These are phyloP conservation scores for Mnemiopsis leidyi DNA, from an alignment of 37 sponge, comb jelly and placozoan genomes.

Conservation along the genomic window DNA sequence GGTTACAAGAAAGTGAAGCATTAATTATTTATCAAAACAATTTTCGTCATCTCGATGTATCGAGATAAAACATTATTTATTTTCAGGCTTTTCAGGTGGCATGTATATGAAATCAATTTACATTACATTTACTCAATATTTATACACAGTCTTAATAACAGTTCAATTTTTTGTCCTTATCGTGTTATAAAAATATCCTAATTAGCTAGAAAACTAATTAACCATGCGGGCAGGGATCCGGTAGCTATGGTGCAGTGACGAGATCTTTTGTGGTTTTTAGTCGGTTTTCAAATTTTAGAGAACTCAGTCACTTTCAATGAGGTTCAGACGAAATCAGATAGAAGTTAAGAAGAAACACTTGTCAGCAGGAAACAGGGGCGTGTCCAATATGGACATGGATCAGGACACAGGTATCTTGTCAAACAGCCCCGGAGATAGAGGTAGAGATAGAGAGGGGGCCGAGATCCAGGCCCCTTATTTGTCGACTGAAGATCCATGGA, in stretches of 20 bases:
- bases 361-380: neutral
- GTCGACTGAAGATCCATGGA: neutral
- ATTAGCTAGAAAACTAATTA: neutral
- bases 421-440: neutral
- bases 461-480: neutral
- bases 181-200: neutral
- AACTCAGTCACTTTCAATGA: neutral
- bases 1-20: neutral
- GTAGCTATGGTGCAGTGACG: neutral
- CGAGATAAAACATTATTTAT: neutral
- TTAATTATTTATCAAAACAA: neutral
- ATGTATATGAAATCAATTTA: neutral
- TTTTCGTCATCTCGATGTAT: neutral
- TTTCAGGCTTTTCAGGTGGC: neutral
- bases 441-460: neutral
- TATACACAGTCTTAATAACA: neutral
- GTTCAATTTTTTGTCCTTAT: neutral
- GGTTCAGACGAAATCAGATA: neutral
- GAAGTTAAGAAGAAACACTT: neutral
- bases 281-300: neutral
- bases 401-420: too few relatives aligned
- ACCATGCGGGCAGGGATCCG: neutral
- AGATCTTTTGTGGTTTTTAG: neutral
- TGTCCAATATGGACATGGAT: too few relatives aligned
- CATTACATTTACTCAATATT: neutral